A percentile compares a stretch with the other conserved stretches of the same genome.
phyloP scores from a whole-genome alignment of 2,113 vertebrate species.

The Mastomys natalensis region DNA sequence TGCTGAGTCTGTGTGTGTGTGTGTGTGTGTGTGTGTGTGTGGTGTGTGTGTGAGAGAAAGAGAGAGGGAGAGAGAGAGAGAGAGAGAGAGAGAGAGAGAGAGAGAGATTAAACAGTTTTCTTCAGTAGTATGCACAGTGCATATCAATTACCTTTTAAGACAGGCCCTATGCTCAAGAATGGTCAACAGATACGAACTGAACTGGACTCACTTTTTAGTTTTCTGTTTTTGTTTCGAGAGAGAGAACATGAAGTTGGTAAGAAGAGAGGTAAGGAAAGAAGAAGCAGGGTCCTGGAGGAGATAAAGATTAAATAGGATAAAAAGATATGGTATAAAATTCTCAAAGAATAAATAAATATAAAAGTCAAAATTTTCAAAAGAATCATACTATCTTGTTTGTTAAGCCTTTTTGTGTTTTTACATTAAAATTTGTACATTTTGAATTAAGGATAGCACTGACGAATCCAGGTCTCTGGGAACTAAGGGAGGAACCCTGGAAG shows the following conservation, averaged over 20 bases:
- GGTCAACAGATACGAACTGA: not conserved
- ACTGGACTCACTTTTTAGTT: not conserved
- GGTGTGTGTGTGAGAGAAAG: too few species aligned
- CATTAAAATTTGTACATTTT: not conserved
- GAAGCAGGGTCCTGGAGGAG: not conserved
- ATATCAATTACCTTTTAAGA: not conserved
- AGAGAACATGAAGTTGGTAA: not conserved
- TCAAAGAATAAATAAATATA: not conserved
- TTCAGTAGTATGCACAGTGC: not conserved
- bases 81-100: accelerated
- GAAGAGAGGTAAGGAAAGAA: not conserved
- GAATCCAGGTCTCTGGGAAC: not conserved
- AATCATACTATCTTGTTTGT: not conserved
- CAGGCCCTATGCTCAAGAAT: not conserved
- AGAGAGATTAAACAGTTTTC: not conserved
- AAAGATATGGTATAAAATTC: not conserved
- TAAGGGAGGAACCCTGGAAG: not conserved
- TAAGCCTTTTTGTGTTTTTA: not conserved
- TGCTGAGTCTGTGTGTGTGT: too few species aligned
- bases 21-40: too few species aligned
- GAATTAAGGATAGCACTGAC: not conserved
- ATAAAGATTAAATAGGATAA: not conserved
- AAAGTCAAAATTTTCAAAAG: not conserved
- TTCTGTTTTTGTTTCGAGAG: not conserved
- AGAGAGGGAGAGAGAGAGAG: not conserved